Conservation (phyloP, 2,113 vertebrate genomes). For the Leptocoma aspasia region DNA sequence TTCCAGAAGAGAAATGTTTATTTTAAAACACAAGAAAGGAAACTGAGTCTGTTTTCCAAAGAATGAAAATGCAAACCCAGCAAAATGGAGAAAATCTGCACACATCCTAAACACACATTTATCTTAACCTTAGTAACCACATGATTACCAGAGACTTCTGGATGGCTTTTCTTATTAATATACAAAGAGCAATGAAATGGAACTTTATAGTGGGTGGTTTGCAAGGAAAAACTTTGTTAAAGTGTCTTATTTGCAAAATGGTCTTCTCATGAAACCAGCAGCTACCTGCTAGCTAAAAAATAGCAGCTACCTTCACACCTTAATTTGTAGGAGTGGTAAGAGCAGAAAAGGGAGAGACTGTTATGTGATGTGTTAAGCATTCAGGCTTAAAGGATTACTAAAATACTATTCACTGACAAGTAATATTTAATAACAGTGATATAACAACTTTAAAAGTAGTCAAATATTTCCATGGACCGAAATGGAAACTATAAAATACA, state of each 20-base stretch:
- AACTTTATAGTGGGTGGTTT: neutral
- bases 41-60: neutral
- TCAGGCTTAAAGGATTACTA: neutral
- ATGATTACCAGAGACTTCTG: neutral
- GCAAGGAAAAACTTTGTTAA: neutral
- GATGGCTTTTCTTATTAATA: neutral
- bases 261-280: neutral
- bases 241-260: neutral
- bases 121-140: neutral
- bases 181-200: neutral
- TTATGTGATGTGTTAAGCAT: neutral
- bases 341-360: neutral
- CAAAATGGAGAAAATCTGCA: neutral
- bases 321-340: neutral
- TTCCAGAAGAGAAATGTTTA: neutral
- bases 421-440: neutral
- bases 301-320: neutral
- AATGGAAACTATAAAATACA: neutral
- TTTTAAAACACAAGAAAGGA: constrained; percentile 1
- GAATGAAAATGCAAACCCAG: constrained; percentile 11
- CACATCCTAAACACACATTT: neutral
- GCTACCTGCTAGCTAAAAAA: neutral
- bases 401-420: neutral
- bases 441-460: neutral
- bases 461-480: neutral